Percentiles rank a stretch among this genome's conserved stretches.
These are phyloP conservation scores for Unio pictorum DNA, from an alignment of 2,888 invertebrate species.

Conservation along the genomic window DNA sequence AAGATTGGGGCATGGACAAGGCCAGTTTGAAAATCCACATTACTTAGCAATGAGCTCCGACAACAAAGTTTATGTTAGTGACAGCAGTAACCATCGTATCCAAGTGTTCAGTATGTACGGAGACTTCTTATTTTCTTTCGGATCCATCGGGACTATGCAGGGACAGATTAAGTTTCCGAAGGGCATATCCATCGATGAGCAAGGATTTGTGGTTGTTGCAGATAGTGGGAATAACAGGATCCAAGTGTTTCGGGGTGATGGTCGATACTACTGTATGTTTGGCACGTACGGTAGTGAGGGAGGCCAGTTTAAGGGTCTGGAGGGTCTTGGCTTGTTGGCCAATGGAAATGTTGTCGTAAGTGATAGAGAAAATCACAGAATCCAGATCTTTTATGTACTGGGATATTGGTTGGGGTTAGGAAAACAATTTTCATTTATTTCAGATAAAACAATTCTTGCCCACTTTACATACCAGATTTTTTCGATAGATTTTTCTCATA, in stretches of 20 bases:
- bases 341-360: too few species aligned
- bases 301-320: conserved; percentile 91
- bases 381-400: conserved; percentile 87
- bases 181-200: conserved; percentile 97
- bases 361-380: conserved; percentile 96
- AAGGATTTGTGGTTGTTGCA: conserved; percentile 98
- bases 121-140: conserved; percentile 90
- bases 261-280: conserved; percentile 88
- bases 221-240: conserved; percentile 99
- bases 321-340: conserved; percentile 87
- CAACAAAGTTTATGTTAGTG: conserved; percentile 93
- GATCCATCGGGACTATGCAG: conserved; percentile 92
- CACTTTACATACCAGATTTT: too few species aligned
- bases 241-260: conserved; percentile 98
- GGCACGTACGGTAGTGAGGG: conserved; percentile 96
- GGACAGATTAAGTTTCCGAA: conserved; percentile 99
- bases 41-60: conserved; percentile 97
- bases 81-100: conserved; percentile 98
- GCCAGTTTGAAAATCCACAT: conserved; percentile 98
- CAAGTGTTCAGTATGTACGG: conserved; percentile 81
- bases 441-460: too few species aligned
- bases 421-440: too few species aligned
- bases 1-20: conserved; percentile 88
- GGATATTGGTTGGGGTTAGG: too few species aligned
- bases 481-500: too few species aligned